These are phyloP conservation scores for Brachymystax lenok DNA, from an alignment of 2,797 vertebrate species.

Conservation along the genomic window DNA sequence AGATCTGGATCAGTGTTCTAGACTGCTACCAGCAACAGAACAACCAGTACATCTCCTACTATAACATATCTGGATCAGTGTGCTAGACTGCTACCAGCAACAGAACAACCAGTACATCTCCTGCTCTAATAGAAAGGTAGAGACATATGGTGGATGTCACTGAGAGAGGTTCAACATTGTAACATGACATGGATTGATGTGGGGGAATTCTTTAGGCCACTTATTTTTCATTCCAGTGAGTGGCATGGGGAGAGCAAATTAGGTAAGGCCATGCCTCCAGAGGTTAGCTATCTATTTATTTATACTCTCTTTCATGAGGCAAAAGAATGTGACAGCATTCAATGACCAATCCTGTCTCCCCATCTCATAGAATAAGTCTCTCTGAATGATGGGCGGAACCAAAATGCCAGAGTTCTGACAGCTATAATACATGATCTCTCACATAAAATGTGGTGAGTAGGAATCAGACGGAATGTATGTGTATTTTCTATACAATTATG, in stretches of 20 bases:
- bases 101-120: constrained; percentile 33
- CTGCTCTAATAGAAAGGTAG: constrained; percentile 37
- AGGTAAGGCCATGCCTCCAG: constrained; percentile 44
- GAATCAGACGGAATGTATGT: constrained; percentile 24
- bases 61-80: neutral
- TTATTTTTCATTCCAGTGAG: constrained; percentile 28
- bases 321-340: constrained; percentile 67
- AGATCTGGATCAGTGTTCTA: too few species aligned
- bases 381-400: constrained; percentile 69
- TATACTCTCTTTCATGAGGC: constrained; percentile 47
- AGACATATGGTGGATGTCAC: constrained; percentile 19
- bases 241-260: constrained; percentile 40
- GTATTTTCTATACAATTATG: constrained; percentile 26
- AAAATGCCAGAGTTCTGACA: constrained; percentile 65
- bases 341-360: constrained; percentile 65
- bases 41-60: too few species aligned
- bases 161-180: constrained; percentile 31
- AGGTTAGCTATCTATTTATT: constrained; percentile 55
- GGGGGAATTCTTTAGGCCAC: constrained; percentile 50
- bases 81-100: constrained; percentile 19
- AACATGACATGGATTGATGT: constrained; percentile 27
- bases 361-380: constrained; percentile 54
- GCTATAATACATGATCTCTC: constrained; percentile 70
- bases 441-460: constrained; percentile 51
- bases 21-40: too few species aligned